Base-by-base conservation (phyloP, 2,888 invertebrate species). In the Leptinotarsa rubiginosa region DNA sequence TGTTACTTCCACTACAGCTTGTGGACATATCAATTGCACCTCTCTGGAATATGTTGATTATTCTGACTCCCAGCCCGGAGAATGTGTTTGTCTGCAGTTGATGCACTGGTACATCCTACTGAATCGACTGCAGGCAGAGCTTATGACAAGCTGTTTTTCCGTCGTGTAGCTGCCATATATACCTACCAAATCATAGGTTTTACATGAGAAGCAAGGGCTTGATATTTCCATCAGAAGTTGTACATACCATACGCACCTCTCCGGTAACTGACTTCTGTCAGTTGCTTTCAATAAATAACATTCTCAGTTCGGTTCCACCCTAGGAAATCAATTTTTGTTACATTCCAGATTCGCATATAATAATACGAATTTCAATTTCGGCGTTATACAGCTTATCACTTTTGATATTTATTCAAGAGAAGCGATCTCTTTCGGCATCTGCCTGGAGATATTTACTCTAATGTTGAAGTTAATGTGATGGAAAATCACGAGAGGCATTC, bases 401-500 rank as follows among this genome's bases (percentile, higher is more conserved):
- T 62, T 62, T 41, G 62, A 62, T 62, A 62, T 62, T 62, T 62
- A 50, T 68, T 74, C 67, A 52, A 20, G 67, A 47, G 54, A 47
- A 70, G 56, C 66, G 47, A 64, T 62, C 47, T 64, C 18, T 56
- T 18, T 49, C 59, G 64, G 74, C 64, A 54, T 62, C 65, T 64
- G 74, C 74, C 68, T 68, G 25, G 47, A 52, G 74, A 69, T 74
- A 67, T 75, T 72, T 74, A 72, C 72, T 69, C 72, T 71, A 72
- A 76, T 74, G 69, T 74, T 72, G 72, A 74, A 72, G 15, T 72
- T 72, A 76, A 74, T 76, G 72, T 59, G 65, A 69, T 47, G 74
- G 72, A 76, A 76, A 76, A 76, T 76, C 74, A 69, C 71, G 49
- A 66, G 52, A 73, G 71, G 69, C 73, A 74, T 74, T 69, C 59